These are phyloP conservation scores for Lycocorax pyrrhopterus DNA, from an alignment of 2,113 vertebrate genomes.

Conservation along the genomic window DNA sequence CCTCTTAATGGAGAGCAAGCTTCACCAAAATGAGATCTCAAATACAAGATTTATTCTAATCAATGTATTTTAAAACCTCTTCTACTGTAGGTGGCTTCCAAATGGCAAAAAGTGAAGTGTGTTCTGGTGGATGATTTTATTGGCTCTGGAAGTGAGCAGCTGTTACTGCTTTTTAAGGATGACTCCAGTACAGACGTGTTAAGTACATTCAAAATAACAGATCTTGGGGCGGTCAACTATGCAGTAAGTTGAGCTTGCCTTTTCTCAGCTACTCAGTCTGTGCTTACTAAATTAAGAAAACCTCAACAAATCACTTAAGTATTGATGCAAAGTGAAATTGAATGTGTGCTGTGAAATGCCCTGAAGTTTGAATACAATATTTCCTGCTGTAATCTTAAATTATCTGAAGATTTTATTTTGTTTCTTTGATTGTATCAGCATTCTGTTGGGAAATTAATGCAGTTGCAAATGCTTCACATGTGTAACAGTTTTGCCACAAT, in stretches of 20 bases:
- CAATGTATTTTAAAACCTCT: neutral
- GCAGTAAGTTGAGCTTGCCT: slow-evolving; percentile 77
- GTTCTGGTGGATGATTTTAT: slow-evolving; percentile 87
- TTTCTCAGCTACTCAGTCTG: neutral
- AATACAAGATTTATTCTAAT: neutral
- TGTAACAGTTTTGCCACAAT: neutral
- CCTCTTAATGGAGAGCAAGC: neutral
- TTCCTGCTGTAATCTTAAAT: neutral
- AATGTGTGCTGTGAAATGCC: neutral
- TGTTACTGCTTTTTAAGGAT: slow-evolving; percentile 81
- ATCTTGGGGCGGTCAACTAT: slow-evolving; percentile 79
- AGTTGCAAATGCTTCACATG: neutral
- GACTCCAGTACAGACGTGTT: slow-evolving; percentile 31
- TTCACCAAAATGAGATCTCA: neutral
- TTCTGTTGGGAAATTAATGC: neutral
- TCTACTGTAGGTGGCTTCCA: slow-evolving; percentile 77
- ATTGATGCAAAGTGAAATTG: neutral
- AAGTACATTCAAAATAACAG: slow-evolving; percentile 80
- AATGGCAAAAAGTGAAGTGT: slow-evolving; percentile 78
- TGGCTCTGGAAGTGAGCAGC: slow-evolving; percentile 86
- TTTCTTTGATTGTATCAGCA: neutral
- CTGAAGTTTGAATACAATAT: neutral
- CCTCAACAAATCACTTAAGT: neutral
- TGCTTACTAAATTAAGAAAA: neutral
- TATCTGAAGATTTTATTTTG: neutral